These are phyloP conservation scores for Caenorhabditis latens DNA, from an alignment of 1,140 invertebrate species.

Conservation along the genomic window DNA sequence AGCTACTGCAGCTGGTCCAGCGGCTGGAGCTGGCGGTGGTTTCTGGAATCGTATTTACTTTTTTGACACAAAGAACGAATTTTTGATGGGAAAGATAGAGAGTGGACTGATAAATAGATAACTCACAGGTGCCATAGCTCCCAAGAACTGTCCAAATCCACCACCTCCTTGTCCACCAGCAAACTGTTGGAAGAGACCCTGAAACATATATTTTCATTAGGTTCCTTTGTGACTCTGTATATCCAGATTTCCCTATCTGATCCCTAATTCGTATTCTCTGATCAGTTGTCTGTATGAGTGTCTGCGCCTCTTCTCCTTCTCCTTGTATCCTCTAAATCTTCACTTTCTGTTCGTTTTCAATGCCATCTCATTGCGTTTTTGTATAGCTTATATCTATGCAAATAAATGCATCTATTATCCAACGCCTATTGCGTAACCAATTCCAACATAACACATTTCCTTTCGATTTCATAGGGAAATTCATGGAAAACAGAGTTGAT, in stretches of 20 bases:
- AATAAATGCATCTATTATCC: background rate
- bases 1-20: background rate
- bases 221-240: background rate
- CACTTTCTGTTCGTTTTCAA: conserved; percentile 49
- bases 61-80: no score
- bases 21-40: background rate
- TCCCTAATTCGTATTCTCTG: no score
- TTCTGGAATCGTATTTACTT: background rate
- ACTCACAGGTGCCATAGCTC: conserved; percentile 33
- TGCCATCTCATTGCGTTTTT: background rate
- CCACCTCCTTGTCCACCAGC: conserved; percentile 14
- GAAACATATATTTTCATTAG: background rate
- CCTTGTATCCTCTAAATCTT: background rate
- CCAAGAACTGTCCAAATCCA: conserved; percentile 21
- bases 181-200: conserved; percentile 45
- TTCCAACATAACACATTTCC: background rate
- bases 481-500: no score
- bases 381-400: background rate
- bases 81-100: no score
- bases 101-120: no score
- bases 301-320: background rate
- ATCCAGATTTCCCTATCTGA: no score
- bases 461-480: no score
- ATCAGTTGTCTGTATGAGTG: background rate
- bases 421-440: conserved; percentile 24